Evolutionary conservation across 1,140 invertebrate species (phyloP), one percentile per base, ranked within the genome.

Genomic region (Diprion similis): DNA sequence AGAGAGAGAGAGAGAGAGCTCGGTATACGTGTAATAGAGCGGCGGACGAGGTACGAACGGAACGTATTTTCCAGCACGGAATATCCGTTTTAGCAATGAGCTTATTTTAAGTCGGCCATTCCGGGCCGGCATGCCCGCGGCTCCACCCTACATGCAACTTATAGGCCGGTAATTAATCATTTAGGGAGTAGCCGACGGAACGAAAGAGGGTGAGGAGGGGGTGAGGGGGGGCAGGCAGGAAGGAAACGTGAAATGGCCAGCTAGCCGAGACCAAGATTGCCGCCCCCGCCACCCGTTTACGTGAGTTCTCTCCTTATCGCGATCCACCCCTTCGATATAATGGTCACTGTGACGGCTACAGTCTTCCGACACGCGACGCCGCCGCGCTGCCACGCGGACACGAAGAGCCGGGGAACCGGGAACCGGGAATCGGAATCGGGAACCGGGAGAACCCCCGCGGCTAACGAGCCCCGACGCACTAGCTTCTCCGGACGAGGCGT

Each of bases 111-210:
- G 75, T 72, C 76, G 74, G 76, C 73, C 67, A 68, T 68, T 47
- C 46, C 17, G 19, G 46, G 17, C 46, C 19, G 3, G 10, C 10
- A 18, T 70, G 13, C 13, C n/a, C 13, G n/a, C 19, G 13, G 24
- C n/a, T 18, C 18, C 59, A 18, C 15, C 11, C 6, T 68, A 11
- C 66, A 19, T 15, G 59, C 59, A 64, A 17, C 59, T 64, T 85
- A 78, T 80, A 83, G 81, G 83, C 81, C 83, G 81, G 83, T 83
- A 85, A 87, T 87, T 87, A 86, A 87, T 87, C 86, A 87, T 86
- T 86, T 83, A 81, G 78, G 78, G 37, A 46, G 75, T 71, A 78
- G 70, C 74, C 78, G 75, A 68, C 19, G 64, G 66, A 59, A 70
- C 47, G 68, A 68, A 71, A 37, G 68, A 46, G 70, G 69, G 66